Evolutionary conservation across 2,113 vertebrate species (phyloP), one percentile per base, ranked within the genome.

Genomic region (Arvicanthis niloticus): DNA sequence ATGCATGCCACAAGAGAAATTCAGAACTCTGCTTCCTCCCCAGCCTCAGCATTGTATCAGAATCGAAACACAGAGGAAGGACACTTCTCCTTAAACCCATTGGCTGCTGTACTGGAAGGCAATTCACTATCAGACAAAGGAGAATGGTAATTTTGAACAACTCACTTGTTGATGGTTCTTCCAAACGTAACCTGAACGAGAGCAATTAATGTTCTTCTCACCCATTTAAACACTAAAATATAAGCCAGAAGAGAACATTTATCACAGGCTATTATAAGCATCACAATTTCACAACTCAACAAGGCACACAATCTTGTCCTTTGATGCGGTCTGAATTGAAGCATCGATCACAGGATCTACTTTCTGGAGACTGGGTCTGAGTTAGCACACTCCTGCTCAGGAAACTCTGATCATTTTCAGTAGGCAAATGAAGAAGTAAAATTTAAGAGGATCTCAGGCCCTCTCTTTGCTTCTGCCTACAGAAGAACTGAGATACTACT

Each of bases 161-260:
- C 99, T 99, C 99, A 99, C 99, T 99, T 99, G 99, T 99, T 99
- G 98, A 99, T 99, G 91, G 99, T 99, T 98, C 99, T 99, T 99
- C 99, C 99, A 99, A 99, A 99, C 96, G 99, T 99, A 98, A 99
- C 99, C 98, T 99, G 99, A 98, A 99, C 99, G 96, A 99, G 99
- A 99, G 99, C 99, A 99, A 99, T 99, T 97, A 99, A 99, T 42
- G 99, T 99, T 99, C 99, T 99, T 98, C 99, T 99, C 96, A 99
- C 99, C 99, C 99, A 99, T 98, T 99, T 99, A 98, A 99, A 99
- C 99, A 99, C 99, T 99, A 95, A 62, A 98, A 98, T 10, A 96
- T 92, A 94, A 98, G 98, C 86, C 97, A 93, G 62, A 22, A 87
- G 48, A 73, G 94, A 92, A 42, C 11, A 58, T 94, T 95, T 72